Base-by-base conservation (phyloP, 2,797 vertebrate genomes). In the Sebastes itinus region DNA sequence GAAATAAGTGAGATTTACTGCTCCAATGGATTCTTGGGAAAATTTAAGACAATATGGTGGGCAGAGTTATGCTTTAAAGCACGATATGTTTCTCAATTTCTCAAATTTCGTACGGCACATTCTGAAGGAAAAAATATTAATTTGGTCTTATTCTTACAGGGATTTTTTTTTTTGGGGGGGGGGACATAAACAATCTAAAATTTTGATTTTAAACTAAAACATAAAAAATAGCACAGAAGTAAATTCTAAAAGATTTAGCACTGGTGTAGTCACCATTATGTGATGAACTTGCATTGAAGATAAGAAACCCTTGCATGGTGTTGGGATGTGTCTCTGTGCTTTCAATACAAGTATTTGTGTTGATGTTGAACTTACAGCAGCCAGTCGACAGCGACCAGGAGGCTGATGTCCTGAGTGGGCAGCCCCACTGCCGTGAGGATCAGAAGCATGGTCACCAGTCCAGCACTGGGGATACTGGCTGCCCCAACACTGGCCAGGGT, bases 341-440 rank as follows among this genome's bases (percentile, higher is more conserved):
- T 68, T 63, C 1, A 63, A 33, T 14, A 20, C 35, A 13, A 14
- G 2, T 28, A 18, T 25, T 30, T 55, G 68, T 78, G 74, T 68
- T 46, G 70, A 68, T 70, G 78, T 61, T 77, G 62, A 75, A 97
- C 99, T 99, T 95, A 99, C 99, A 99, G 94, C 60, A 99, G 96
- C 99, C 99, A 99, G 92, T 99, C 99, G 54, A 99, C 98, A 63
- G 99, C 99, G 13, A 99, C 98, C 86, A 99, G 96, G 75, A 99
- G 94, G 86, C 98, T 99, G 95, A 99, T 99, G 93, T 99, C 98
- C 90, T 99, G 96, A 0, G 99, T 99, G 27, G 99, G 99, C 68
- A 99, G 95, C 25, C 98, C 99, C 86, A 99, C 99, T 0, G 98
- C 99, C 0, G 99, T 99, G 69, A 99, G 96, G 91, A 99, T 99